phyloP scores from a whole-genome alignment of 37 sponge, comb jelly and placozoan species.

The Mnemiopsis leidyi region DNA sequence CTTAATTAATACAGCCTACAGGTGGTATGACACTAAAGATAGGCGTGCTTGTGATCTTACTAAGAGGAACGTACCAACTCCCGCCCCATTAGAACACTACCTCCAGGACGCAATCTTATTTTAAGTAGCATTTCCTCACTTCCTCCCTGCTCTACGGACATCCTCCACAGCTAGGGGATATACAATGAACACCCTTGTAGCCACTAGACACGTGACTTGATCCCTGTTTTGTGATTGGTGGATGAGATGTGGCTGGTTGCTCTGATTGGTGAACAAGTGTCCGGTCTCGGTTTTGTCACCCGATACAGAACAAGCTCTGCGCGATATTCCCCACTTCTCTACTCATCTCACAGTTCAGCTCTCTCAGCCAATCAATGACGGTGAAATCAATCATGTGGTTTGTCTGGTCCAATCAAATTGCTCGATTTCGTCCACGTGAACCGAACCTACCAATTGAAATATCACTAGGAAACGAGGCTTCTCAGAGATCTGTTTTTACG shows the following conservation, averaged over 20 bases:
- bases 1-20: no score
- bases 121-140: no score
- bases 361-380: background rate
- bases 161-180: no score
- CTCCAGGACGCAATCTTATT: no score
- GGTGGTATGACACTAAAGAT: no score
- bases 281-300: background rate
- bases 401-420: background rate
- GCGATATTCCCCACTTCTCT: background rate
- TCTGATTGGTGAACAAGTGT: background rate
- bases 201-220: background rate
- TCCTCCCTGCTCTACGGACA: no score
- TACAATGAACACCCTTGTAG: background rate
- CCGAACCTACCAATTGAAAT: background rate
- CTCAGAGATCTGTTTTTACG: background rate
- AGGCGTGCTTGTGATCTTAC: no score
- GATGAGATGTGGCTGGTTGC: background rate
- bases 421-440: background rate
- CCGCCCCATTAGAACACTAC: background rate
- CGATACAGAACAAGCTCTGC: background rate
- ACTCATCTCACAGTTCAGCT: background rate
- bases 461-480: background rate
- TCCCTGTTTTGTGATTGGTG: background rate
- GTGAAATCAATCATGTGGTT: background rate
- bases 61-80: no score